Conservation (phyloP, 2,797 vertebrate genomes). For the Benthosema pterotum region DNA sequence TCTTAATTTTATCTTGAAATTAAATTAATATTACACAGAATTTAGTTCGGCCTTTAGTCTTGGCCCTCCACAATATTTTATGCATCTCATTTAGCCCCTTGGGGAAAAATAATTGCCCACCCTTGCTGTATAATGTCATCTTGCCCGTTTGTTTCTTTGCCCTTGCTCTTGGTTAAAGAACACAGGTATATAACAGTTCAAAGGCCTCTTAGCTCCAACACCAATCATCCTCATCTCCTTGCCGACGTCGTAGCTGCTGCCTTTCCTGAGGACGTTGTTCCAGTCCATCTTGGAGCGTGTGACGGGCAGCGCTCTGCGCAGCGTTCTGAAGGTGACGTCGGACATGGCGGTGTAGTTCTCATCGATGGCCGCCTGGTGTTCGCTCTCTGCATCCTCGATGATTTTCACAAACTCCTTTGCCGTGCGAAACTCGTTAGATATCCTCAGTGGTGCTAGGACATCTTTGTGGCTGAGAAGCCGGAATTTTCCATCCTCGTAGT, state of each 20-base stretch:
- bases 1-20: no score
- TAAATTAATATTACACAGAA: no score
- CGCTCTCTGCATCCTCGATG: conserved; percentile 91
- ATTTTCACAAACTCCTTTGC: conserved; percentile 95
- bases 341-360: conserved; percentile 99
- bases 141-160: conserved; percentile 62
- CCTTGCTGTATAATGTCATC: conserved; percentile 66
- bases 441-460: conserved; percentile 85
- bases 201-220: conserved; percentile 21
- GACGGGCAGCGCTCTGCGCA: conserved; percentile 94
- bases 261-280: conserved; percentile 93
- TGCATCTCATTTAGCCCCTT: no score
- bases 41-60: no score
- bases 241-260: conserved; percentile 92
- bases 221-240: conserved; percentile 96
- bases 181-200: not conserved
- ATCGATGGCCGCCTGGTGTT: conserved; percentile 95
- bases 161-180: conserved; percentile 46
- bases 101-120: conserved; percentile 21
- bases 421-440: conserved; percentile 89
- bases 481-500: conserved; percentile 96
- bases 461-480: conserved; percentile 97
- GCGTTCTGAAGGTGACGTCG: conserved; percentile 97
- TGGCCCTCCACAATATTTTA: no score
- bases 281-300: conserved; percentile 98